Percentiles rank a stretch among this genome's conserved stretches.
phyloP scores from a whole-genome alignment of 2,797 vertebrate genomes.

The Carcharodon carcharias region DNA sequence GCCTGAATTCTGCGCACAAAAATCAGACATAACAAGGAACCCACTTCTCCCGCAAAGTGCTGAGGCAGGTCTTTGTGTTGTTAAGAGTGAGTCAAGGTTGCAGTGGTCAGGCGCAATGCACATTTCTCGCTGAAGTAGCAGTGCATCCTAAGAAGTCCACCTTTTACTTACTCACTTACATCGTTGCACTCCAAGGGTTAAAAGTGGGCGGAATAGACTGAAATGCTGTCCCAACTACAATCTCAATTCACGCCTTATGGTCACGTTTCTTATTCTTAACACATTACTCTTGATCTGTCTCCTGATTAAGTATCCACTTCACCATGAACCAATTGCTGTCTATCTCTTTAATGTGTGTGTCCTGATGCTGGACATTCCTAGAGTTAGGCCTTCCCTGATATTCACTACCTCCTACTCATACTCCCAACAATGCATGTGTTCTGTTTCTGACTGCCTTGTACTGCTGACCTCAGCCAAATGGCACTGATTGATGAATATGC shows the following conservation, averaged over 20 bases:
- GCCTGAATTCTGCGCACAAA: too few species aligned
- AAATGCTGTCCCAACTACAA: too few species aligned
- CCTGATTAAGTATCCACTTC: too few species aligned
- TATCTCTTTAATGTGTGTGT: neutral
- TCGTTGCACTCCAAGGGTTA: too few species aligned
- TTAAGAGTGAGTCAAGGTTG: neutral
- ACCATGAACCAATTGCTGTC: neutral
- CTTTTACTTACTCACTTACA: too few species aligned
- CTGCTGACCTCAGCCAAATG: neutral
- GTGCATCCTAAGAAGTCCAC: neutral
- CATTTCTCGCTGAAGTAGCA: neutral
- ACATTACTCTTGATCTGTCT: too few species aligned
- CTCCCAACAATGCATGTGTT: neutral
- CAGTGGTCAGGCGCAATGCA: neutral
- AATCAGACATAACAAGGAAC: too few species aligned
- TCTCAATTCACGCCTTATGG: too few species aligned
- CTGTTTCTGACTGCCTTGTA: neutral
- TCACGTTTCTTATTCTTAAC: too few species aligned
- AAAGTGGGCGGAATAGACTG: too few species aligned
- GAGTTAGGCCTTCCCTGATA: neutral
- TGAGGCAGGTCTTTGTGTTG: neutral
- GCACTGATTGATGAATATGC: neutral
- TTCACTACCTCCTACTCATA: too few species aligned
- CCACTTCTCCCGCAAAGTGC: neutral
- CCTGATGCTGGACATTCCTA: neutral